phyloP scores from a whole-genome alignment of 2,797 vertebrate genomes.

The Synaphobranchus kaupii region DNA sequence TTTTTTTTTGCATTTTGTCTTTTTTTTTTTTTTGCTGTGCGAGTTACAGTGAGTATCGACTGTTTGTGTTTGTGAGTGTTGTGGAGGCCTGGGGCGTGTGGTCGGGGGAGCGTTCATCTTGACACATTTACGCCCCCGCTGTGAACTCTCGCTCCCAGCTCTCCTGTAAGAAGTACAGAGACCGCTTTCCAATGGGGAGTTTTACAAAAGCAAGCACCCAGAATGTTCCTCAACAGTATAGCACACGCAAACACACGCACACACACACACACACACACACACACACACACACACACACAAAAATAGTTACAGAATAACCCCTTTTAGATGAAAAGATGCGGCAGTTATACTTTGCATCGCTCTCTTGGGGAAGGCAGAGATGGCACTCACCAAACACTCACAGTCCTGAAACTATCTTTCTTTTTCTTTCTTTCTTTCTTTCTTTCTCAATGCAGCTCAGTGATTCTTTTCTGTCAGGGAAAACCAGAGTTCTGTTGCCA shows the following conservation, averaged over 20 bases:
- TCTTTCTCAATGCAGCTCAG: not conserved
- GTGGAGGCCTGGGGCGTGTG: conserved; percentile 77
- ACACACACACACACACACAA: conserved; percentile 60
- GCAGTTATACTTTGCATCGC: conserved; percentile 55
- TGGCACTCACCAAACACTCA: conserved; percentile 65
- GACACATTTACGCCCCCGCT: conserved; percentile 84
- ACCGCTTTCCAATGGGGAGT: conserved; percentile 74
- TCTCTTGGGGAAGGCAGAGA: conserved; percentile 54
- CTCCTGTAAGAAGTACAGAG: conserved; percentile 74
- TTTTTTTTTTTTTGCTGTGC: conserved; percentile 62
- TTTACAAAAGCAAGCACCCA: conserved; percentile 74
- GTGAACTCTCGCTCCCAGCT: conserved; percentile 81
- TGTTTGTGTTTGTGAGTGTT: conserved; percentile 84
- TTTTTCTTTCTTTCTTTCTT: conserved; percentile 46
- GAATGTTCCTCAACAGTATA: conserved; percentile 75
- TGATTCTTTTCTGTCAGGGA: not conserved
- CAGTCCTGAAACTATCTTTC: conserved; percentile 57
- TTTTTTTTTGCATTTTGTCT: conserved; percentile 52
- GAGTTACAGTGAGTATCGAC: conserved; percentile 82
- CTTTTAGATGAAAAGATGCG: conserved; percentile 63
- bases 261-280: conserved; percentile 69
- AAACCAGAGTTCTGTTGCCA: not conserved
- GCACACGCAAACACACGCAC: conserved; percentile 72
- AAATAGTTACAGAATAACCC: conserved; percentile 10
- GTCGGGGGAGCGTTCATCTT: conserved; percentile 75